phyloP scores from a whole-genome alignment of 2,888 invertebrate species.

The Drosophila emarginata region DNA sequence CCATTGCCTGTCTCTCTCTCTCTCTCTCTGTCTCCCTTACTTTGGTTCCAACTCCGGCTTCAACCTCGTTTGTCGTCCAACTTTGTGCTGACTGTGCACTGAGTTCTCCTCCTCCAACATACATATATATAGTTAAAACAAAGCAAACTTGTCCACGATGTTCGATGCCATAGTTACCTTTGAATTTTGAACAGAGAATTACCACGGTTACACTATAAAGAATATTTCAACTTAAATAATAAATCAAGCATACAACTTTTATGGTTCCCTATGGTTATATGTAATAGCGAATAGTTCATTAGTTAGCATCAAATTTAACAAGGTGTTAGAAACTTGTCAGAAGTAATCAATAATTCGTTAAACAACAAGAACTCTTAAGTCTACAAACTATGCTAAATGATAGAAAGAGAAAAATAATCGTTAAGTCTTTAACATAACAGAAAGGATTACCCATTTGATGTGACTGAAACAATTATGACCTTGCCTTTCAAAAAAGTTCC shows the following conservation, averaged over 20 bases:
- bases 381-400: too few species aligned
- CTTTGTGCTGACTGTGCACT: conserved; percentile 44
- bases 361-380: not conserved
- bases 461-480: too few species aligned
- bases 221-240: not conserved
- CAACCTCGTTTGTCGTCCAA: conserved; percentile 17
- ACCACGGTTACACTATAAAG: not conserved
- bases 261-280: not conserved
- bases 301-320: not conserved
- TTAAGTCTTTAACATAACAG: too few species aligned
- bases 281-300: not conserved
- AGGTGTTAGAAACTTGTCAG: not conserved
- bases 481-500: too few species aligned
- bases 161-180: conserved; percentile 59
- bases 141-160: conserved; percentile 42
- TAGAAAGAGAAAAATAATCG: too few species aligned
- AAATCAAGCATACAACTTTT: not conserved
- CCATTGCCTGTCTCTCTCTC: conserved; percentile 13
- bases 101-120: conserved; percentile 11
- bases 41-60: conserved; percentile 12
- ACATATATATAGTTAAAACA: conserved; percentile 48
- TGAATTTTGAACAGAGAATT: conserved; percentile 46
- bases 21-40: conserved; percentile 44
- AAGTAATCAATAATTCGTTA: not conserved
- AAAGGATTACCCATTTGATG: too few species aligned